Conservation (phyloP, 2,888 invertebrate species). For the Iselma pallidipennis region DNA sequence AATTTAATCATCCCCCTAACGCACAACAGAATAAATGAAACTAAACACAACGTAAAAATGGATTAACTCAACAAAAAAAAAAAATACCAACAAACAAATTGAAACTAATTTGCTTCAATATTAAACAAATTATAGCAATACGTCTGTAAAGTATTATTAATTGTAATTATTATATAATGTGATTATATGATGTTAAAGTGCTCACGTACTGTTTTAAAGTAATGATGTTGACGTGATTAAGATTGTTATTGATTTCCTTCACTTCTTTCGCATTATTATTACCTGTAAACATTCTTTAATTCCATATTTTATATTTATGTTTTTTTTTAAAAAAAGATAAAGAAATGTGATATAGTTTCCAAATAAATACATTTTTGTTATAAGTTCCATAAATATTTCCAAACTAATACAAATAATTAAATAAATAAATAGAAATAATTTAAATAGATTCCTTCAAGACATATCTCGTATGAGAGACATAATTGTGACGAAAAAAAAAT, state of each 20-base stretch:
- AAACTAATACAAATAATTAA: too few relatives aligned
- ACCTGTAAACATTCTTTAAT: background rate
- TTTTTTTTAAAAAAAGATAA: background rate
- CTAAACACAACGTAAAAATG: background rate
- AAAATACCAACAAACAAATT: constrained; percentile 9
- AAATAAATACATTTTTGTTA: background rate
- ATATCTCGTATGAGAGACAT: background rate
- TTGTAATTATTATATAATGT: constrained; percentile 43
- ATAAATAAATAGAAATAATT: background rate
- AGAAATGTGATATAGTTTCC: background rate
- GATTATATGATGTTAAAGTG: constrained; percentile 37
- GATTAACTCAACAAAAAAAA: background rate
- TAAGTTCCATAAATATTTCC: background rate
- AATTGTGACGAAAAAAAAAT: background rate
- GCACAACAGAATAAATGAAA: constrained; percentile 13
- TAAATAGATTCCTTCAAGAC: background rate
- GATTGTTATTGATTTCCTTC: too few relatives aligned
- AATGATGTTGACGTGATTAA: constrained; percentile 13
- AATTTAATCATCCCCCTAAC: constrained; percentile 7
- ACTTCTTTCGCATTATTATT: too few relatives aligned
- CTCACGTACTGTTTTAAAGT: constrained; percentile 31
- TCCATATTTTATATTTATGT: background rate
- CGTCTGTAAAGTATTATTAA: constrained; percentile 37
- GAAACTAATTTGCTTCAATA: constrained; percentile 30
- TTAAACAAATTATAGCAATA: constrained; percentile 37